Evolutionary conservation across 2,113 vertebrate species (phyloP), one percentile per base, ranked within the genome.

Genomic region (Aegotheles bennettii): DNA sequence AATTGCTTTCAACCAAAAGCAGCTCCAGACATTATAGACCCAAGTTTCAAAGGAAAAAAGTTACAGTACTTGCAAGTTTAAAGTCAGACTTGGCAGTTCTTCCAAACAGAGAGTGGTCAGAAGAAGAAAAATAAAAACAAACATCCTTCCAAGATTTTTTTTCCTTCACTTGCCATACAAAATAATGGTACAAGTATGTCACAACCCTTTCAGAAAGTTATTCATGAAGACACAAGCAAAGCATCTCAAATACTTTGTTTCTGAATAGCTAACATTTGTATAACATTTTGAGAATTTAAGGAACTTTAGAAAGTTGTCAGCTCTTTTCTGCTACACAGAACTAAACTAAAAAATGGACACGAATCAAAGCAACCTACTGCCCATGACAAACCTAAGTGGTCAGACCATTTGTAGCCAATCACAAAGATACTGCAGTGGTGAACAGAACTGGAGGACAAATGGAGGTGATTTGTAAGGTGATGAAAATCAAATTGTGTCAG

Each of bases 81-180:
- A 96, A 98, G 97, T 92, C 97, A 97, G 97, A 96, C 93, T 97
- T 98, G 98, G 97, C 98, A 97, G 93, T 97, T 97, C 91, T 94
- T 98, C 97, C 97, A 97, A 97, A 97, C 97, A 97, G 83, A 94
- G 93, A 97, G 97, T 97, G 97, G 97, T 97, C 96, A 97, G 97
- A 96, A 97, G 91, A 94, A 95, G 93, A 94, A 97, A 96, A 94
- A 95, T 90, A 97, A 97, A 97, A 98, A 97, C 96, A 98, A 98
- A 97, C 95, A 95, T 93, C 78, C 82, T 96, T 97, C 97, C 97
- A 97, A 96, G 94, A 87, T 94, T 89, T 96, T 97, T 95, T 97
- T 96, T 95, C 53, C 92, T 97, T 96, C 95, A 97, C 76, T 78
- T 94, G 94, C 94, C 89, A 88, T 96, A 95, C 85, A 93, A 96